Evolutionary conservation across 2,113 vertebrate genomes (phyloP), one percentile per base, ranked within the genome.

Genomic region (Ariopsis seemanni): DNA sequence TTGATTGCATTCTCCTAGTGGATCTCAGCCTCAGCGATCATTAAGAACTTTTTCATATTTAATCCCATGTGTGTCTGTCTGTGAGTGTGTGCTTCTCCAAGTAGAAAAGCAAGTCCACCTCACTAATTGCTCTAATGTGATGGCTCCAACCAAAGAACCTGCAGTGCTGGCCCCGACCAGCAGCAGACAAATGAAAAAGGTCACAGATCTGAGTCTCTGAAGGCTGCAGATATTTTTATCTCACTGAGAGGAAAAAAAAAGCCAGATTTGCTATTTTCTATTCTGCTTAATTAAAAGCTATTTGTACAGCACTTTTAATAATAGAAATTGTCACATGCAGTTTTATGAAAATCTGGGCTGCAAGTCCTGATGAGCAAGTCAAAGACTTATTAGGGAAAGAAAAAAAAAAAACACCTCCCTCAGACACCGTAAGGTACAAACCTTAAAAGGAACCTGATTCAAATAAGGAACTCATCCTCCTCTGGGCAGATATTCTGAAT

Each of bases 121-220:
- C 89, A 88, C 92, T 95, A 95, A 94, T 93, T 94, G 93, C 92
- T 92, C 88, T 93, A 92, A 93, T 94, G 89, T 92, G 94, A 94
- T 93, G 91, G 91, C 89, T 55, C n/a, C 67, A 83, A 60, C 62
- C 50, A 0, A 83, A 90, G 91, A 93, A 90, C 90, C 92, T 91
- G 88, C 90, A 85, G 92, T 79, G 91, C 92, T 90, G 58, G 89
- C 89, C 90, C 91, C 91, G 92, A 92, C 92, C 90, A 89, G 92
- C 93, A 89, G 91, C 91, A 85, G 89, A 89, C 75, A 90, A 91
- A 83, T 85, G 77, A 60, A 84, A 85, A 88, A 90, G 89, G 92
- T 92, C 91, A 90, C 82, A 88, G 85, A 90, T 92, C 79, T 57
- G 84, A 85, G 83, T 89, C 90, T 90, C 89, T 85, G 42, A 42